Percentiles rank a stretch among this genome's conserved stretches.
phyloP scores from a whole-genome alignment of 2,888 invertebrate species.

The Seira ritae region DNA sequence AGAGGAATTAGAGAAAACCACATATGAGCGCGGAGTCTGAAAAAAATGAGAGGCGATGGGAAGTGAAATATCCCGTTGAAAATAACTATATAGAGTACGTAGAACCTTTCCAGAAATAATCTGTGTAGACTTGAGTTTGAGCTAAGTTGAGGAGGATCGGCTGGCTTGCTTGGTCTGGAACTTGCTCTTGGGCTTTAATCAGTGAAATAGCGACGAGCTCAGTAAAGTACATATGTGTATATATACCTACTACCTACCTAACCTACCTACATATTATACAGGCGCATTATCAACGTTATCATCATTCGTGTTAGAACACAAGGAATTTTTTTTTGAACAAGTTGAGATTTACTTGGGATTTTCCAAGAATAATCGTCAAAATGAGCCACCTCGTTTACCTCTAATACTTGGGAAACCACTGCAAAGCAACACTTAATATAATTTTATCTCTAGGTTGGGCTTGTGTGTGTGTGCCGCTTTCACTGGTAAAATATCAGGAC shows the following conservation, averaged over 20 bases:
- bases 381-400: constrained; percentile 64
- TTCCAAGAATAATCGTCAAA: constrained; percentile 60
- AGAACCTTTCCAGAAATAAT: too few relatives aligned
- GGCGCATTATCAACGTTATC: constrained; percentile 34
- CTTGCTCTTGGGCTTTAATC: constrained; percentile 39
- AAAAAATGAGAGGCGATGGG: too few relatives aligned
- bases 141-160: background rate
- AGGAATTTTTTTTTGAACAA: constrained; percentile 50
- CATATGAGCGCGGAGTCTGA: too few relatives aligned
- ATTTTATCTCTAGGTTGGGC: constrained; percentile 54
- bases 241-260: too few relatives aligned
- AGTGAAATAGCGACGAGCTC: constrained; percentile 27
- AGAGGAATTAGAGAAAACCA: too few relatives aligned
- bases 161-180: too few relatives aligned
- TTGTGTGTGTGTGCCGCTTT: constrained; percentile 29
- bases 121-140: too few relatives aligned
- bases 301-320: background rate
- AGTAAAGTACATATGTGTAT: constrained; percentile 37
- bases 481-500: background rate
- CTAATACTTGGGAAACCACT: constrained; percentile 62
- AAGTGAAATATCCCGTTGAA: too few relatives aligned
- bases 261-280: too few relatives aligned
- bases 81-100: too few relatives aligned
- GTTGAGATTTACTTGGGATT: constrained; percentile 59
- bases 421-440: constrained; percentile 64